These are phyloP conservation scores for Notiomystis cincta DNA, from an alignment of 2,113 vertebrate species.

Conservation along the genomic window DNA sequence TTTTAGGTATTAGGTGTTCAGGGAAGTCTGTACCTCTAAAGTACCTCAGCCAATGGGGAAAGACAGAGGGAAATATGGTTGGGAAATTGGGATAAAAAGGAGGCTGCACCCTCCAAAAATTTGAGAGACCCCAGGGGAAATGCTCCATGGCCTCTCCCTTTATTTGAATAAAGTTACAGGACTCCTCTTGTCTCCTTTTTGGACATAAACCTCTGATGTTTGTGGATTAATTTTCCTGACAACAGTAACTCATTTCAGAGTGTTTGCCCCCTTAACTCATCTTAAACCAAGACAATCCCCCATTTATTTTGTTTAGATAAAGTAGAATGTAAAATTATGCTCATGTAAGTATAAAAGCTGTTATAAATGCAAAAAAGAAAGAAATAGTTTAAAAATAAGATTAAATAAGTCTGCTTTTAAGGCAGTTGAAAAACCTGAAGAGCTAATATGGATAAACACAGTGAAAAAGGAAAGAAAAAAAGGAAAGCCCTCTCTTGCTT, in stretches of 20 bases:
- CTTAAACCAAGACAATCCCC: not conserved
- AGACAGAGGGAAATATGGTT: no score
- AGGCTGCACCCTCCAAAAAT: no score
- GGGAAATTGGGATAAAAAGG: no score
- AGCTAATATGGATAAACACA: accelerated
- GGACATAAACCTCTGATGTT: no score
- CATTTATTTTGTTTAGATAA: not conserved
- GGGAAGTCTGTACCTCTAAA: no score
- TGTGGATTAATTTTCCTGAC: no score
- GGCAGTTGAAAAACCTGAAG: not conserved
- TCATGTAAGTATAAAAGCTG: not conserved
- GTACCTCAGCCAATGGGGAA: no score
- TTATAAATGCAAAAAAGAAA: not conserved
- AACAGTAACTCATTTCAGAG: not conserved
- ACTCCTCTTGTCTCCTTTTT: no score
- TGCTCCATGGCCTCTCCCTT: no score
- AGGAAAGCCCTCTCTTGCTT: not conserved
- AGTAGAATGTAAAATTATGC: not conserved
- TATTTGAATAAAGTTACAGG: no score
- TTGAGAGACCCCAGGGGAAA: no score
- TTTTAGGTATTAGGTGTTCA: no score
- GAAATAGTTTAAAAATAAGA: not conserved
- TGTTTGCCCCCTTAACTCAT: not conserved
- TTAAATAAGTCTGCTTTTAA: not conserved
- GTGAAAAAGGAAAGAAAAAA: not conserved